phyloP scores from a whole-genome alignment of 1,140 invertebrate species.

The Megalopta genalis region DNA sequence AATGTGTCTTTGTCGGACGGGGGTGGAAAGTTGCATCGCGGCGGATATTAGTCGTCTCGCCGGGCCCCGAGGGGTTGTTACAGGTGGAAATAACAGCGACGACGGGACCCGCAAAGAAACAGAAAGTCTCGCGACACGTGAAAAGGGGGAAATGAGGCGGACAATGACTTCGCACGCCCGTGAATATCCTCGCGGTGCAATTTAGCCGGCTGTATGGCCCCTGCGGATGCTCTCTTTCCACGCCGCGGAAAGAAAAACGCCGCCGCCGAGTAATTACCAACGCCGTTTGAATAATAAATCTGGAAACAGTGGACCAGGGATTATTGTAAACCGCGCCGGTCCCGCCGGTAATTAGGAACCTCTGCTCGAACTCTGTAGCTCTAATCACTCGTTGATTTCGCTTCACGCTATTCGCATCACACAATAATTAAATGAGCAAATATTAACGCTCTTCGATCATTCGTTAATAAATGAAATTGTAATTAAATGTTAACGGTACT shows the following conservation, averaged over 20 bases:
- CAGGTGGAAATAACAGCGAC: conserved; percentile 28
- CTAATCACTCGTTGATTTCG: too few species aligned
- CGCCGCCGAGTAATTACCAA: neutral
- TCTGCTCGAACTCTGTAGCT: too few species aligned
- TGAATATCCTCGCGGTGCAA: conserved; percentile 25
- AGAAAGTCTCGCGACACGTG: neutral
- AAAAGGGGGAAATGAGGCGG: conserved; percentile 28
- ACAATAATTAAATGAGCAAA: too few species aligned
- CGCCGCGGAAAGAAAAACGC: neutral
- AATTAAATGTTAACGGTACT: too few species aligned
- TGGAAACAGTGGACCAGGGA: too few species aligned
- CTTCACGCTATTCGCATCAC: too few species aligned
- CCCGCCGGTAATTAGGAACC: too few species aligned
- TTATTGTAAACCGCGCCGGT: too few species aligned
- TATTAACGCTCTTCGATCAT: too few species aligned
- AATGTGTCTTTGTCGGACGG: conserved; percentile 31
- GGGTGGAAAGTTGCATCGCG: neutral
- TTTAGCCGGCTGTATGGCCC: neutral
- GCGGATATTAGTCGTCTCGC: conserved; percentile 61
- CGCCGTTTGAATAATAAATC: neutral
- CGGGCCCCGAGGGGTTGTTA: conserved; percentile 46
- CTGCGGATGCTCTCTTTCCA: neutral
- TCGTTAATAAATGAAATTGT: too few species aligned
- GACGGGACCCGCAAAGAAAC: neutral
- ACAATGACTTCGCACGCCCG: conserved; percentile 13